phyloP scores from a whole-genome alignment of 1,140 invertebrate genomes.

The Aphelenchoides fujianensis region DNA sequence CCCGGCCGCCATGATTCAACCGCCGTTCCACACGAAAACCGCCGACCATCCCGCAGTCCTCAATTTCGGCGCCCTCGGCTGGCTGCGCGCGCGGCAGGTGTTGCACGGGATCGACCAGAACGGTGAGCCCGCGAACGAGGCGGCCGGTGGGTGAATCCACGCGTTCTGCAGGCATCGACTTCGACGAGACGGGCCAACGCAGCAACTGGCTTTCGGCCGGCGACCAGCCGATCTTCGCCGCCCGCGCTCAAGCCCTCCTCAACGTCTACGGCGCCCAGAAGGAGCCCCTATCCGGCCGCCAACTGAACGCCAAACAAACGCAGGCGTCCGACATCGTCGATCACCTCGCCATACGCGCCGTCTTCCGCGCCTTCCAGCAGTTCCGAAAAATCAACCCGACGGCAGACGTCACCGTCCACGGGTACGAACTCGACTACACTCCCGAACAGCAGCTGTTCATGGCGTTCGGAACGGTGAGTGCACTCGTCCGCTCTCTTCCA shows the following conservation, averaged over 20 bases:
- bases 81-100: not conserved
- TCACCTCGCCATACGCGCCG: not conserved
- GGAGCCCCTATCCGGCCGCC: not conserved
- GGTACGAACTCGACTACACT: not conserved
- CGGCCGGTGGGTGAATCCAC: too few relatives aligned
- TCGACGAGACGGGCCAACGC: not conserved
- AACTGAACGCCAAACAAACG: not conserved
- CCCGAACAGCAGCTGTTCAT: not conserved
- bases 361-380: conserved; percentile 1
- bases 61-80: not conserved
- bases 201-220: not conserved
- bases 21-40: not conserved
- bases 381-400: not conserved
- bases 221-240: not conserved
- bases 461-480: not conserved
- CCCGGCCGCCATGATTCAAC: not conserved
- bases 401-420: not conserved
- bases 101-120: not conserved
- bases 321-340: not conserved
- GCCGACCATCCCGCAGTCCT: not conserved
- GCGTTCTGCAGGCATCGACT: not conserved
- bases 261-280: not conserved
- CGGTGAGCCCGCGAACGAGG: too few relatives aligned
- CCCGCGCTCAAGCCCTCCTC: not conserved
- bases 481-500: not conserved